Evolutionary conservation across 2,797 vertebrate genomes (phyloP), one percentile per base, ranked within the genome.

Genomic region (Prunella strophiata): DNA sequence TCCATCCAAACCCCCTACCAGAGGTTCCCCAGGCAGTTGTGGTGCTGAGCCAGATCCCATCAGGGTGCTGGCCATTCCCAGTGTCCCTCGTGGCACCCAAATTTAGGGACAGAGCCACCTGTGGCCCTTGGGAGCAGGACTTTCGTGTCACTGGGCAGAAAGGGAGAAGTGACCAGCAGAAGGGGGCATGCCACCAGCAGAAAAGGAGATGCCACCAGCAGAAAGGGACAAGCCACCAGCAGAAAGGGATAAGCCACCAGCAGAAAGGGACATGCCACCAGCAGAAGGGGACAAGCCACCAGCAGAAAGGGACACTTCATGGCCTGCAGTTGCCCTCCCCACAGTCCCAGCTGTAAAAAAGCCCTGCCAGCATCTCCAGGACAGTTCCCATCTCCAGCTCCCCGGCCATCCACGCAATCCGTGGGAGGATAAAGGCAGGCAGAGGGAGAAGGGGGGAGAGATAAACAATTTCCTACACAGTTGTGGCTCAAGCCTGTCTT

Each of bases 381-480:
- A 63, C 87, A 77, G 40, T 70, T 91, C 94, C 89, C 94, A 87
- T 62, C 3, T 0, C 27, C 71, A 57, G 89, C 3, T 1, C 22
- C 85, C 84, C 1, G 8, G 58, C 81, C 10, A 2, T 91, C 91
- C 95, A 84, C 9, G 0, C 62, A 5, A 83, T 54, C 77, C 0
- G 47, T 78, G 91, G 92, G 92, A 92, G 80, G 90, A 92, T 78
- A 34, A 80, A 95, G 89, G 88, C 89, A 89, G 45, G 32, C 68
- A 90, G 62, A 83, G 72, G 59, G 74, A 90, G 82, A n/a, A 30
- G 50, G n/a, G 55, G 62, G 70, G 89, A 93, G 97, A 97, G 91
- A 97, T 97, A 97, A 97, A 97, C 95, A 86, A 84, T 97, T 96
- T 96, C 95, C 93, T 96, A 95, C 92, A 89, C 86, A 91, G 91